These are phyloP conservation scores for Trypoxylus dichotomus DNA, from an alignment of 1,140 invertebrate genomes.

Conservation along the genomic window DNA sequence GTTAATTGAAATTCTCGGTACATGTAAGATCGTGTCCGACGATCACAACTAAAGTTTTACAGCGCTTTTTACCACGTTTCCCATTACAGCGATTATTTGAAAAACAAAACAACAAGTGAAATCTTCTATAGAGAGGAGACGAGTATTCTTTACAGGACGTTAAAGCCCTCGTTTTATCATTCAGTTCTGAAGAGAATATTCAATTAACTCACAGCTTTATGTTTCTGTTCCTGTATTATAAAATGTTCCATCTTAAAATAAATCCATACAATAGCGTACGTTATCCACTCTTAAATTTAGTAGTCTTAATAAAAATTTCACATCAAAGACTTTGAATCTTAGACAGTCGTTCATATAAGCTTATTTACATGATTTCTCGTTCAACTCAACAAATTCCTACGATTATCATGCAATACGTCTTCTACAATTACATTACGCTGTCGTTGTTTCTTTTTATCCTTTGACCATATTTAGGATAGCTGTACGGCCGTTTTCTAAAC, in stretches of 20 bases:
- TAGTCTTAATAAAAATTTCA: neutral
- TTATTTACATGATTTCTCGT: neutral
- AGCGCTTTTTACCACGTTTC: neutral
- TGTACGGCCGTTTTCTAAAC: neutral
- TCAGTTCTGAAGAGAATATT: no score
- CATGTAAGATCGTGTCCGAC: neutral
- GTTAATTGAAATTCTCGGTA: conserved; percentile 22
- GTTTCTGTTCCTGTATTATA: neutral
- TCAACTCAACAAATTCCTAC: neutral
- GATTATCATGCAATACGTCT: neutral
- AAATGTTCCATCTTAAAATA: neutral
- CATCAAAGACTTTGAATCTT: neutral
- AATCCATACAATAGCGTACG: neutral
- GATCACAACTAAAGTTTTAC: conserved; percentile 1
- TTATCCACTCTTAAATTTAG: neutral
- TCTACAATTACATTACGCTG: neutral
- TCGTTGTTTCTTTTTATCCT: neutral
- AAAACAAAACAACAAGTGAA: neutral
- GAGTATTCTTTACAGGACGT: neutral
- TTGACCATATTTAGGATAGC: neutral
- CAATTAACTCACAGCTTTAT: neutral
- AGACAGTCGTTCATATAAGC: neutral
- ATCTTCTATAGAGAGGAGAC: neutral
- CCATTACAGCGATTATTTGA: neutral
- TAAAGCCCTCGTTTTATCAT: neutral